These are phyloP conservation scores for Micronycteris hirsuta DNA, from an alignment of 2,113 vertebrate genomes.

Conservation along the genomic window DNA sequence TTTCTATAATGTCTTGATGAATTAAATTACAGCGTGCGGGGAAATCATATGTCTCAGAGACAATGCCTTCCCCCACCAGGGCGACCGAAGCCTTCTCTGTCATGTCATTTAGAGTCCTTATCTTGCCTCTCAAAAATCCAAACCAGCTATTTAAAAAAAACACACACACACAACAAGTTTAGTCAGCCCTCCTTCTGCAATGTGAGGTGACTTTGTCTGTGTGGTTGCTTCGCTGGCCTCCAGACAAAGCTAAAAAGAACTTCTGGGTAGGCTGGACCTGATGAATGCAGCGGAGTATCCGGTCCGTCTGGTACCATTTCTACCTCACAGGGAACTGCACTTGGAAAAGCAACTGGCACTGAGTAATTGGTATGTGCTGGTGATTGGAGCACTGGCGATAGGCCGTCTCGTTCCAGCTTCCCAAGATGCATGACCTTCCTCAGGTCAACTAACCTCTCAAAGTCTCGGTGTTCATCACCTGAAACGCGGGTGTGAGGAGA, in stretches of 20 bases:
- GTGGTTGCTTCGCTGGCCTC: neutral
- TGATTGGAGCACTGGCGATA: neutral
- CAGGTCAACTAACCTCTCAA: neutral
- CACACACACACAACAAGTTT: neutral
- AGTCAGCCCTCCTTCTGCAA: conserved; percentile 17
- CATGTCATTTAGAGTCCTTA: conserved; percentile 58
- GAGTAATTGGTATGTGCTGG: neutral
- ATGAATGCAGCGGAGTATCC: neutral
- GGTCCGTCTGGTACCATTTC: neutral
- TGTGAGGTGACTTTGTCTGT: neutral
- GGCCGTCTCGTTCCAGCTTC: neutral
- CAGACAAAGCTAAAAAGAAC: neutral
- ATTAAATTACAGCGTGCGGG: conserved; percentile 36
- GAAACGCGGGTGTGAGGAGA: neutral
- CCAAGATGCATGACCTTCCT: neutral
- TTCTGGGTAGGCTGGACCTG: neutral
- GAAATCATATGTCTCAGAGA: conserved; percentile 46
- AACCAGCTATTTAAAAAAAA: conserved; percentile 39
- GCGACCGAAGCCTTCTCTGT: conserved; percentile 8
- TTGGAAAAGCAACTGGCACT: neutral
- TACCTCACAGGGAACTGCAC: neutral
- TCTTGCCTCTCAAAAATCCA: conserved; percentile 36
- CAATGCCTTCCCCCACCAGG: neutral
- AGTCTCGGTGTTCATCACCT: neutral
- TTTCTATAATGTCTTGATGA: conserved; percentile 22